Base-by-base conservation (phyloP, 1,140 invertebrate species). In the Procambarus virginalis region DNA sequence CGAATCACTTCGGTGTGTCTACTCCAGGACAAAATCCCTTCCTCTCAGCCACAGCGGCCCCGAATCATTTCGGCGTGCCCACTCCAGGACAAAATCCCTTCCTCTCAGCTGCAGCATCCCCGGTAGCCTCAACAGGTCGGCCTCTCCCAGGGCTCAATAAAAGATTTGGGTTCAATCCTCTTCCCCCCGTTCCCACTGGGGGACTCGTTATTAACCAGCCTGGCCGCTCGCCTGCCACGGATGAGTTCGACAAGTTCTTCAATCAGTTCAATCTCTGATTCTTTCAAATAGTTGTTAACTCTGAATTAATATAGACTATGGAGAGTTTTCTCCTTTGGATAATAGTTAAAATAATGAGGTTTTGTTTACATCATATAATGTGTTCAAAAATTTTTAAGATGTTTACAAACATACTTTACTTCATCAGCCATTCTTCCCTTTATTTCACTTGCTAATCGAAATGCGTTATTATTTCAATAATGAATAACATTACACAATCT, bases 231-330 rank as follows among this genome's bases (percentile, higher is more conserved):
- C 58, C 81, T 17, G 70, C 79, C n/a, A 70, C 83, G 3, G 58
- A 51, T 64, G 84, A 91, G 70, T 91, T 91, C 34, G 85, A 91
- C 75, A 87, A 87, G 60, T 91, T 91, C 75, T 91, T 91, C 80
- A 51, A 20, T 20, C 64, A 86, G 49, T 91, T 91, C 75, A 76
- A 76, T 55, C 34, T 91, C 6, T 87, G 58, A 22, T 89, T 84
- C n/a, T 79, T 76, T 58, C 10, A 68, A 17, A 17, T 17, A 22
- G 3, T 73, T 34, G 20, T 73, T 34, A 73, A 73, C 34, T 20
- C 10, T 34, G 60, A 20, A 64, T 9, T 64, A 4, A 73, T 22
- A 34, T 22, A 22, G 6, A n/a, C 0, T 14, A 20, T 2, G 68
- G 17, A n/a, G 20, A 34, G 5, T 4, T 34, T 5, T 34, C 68